A percentile compares a stretch with the other conserved stretches of the same genome.
Evolutionary conservation across 2,113 vertebrate genomes (phyloP).

Genomic region (Chloroceryle aenea): DNA sequence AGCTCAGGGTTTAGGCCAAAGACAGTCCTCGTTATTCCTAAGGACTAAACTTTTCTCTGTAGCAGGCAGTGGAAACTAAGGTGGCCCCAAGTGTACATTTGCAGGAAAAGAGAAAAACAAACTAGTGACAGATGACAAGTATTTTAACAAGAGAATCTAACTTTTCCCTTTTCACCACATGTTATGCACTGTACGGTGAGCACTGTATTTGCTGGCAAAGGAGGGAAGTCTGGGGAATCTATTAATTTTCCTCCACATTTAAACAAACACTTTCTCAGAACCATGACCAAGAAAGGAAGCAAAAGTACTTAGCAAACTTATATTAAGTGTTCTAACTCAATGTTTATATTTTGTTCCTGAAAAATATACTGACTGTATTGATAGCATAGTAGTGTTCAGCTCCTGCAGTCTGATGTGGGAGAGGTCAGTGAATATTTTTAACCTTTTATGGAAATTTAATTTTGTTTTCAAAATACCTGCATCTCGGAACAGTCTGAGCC

Average conservation of each 20-base stretch:
- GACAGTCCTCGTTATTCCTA: neutral
- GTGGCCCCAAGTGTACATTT: neutral
- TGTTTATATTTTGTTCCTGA: slow-evolving; percentile 58
- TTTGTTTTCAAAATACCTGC: slow-evolving; percentile 63
- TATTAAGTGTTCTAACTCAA: slow-evolving; percentile 50
- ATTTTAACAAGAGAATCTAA: neutral
- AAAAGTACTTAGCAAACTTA: slow-evolving; percentile 48
- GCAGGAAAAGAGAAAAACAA: neutral
- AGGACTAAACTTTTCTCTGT: neutral
- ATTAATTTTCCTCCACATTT: slow-evolving; percentile 46
- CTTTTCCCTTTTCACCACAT: neutral
- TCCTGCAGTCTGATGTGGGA: slow-evolving; percentile 1
- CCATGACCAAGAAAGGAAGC: slow-evolving; percentile 67
- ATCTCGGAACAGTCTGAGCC: slow-evolving; percentile 28
- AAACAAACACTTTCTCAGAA: slow-evolving; percentile 56
- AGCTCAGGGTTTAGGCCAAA: neutral
- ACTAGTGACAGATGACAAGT: neutral
- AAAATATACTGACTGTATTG: slow-evolving; percentile 59
- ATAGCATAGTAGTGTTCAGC: neutral
- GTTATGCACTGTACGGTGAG: neutral
- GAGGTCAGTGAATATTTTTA: slow-evolving; percentile 37
- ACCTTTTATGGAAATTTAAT: slow-evolving; percentile 37
- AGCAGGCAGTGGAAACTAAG: neutral
- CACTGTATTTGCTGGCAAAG: slow-evolving; percentile 9
- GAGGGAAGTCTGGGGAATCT: slow-evolving; percentile 45